These are phyloP conservation scores for Diabrotica balteata DNA, from an alignment of 2,888 invertebrate genomes.

Conservation along the genomic window DNA sequence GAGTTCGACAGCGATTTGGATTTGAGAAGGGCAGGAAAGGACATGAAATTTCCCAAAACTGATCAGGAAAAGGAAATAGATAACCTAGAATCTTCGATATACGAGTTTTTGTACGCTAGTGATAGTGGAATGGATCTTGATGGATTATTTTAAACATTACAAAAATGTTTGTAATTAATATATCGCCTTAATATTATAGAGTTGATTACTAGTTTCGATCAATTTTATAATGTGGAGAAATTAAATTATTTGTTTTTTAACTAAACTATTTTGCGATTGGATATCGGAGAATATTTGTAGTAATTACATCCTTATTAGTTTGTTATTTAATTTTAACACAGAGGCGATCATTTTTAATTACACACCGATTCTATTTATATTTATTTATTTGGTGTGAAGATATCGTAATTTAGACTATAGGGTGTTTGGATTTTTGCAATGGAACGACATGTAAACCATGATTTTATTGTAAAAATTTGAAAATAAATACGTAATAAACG, in stretches of 20 bases:
- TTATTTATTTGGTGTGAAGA: constrained; percentile 27
- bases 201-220: no score
- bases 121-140: constrained; percentile 66
- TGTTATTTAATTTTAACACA: no score
- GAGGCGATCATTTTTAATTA: neutral
- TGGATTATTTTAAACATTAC: constrained; percentile 49
- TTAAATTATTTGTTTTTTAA: no score
- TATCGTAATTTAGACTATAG: constrained; percentile 7
- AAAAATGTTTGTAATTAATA: neutral
- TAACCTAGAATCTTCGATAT: constrained; percentile 67
- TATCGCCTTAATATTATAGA: no score
- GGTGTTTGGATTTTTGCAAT: constrained; percentile 55
- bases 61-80: constrained; percentile 62
- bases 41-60: constrained; percentile 59
- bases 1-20: constrained; percentile 63
- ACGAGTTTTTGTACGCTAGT: constrained; percentile 70
- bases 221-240: no score
- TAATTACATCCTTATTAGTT: no score
- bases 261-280: no score
- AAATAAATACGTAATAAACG: constrained; percentile 12
- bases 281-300: no score
- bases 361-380: constrained; percentile 4
- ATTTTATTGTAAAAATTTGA: constrained; percentile 58
- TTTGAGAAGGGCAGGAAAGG: constrained; percentile 64
- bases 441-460: constrained; percentile 37